These are phyloP conservation scores for Sussaba pulchella DNA, from an alignment of 2,888 invertebrate genomes.

Conservation along the genomic window DNA sequence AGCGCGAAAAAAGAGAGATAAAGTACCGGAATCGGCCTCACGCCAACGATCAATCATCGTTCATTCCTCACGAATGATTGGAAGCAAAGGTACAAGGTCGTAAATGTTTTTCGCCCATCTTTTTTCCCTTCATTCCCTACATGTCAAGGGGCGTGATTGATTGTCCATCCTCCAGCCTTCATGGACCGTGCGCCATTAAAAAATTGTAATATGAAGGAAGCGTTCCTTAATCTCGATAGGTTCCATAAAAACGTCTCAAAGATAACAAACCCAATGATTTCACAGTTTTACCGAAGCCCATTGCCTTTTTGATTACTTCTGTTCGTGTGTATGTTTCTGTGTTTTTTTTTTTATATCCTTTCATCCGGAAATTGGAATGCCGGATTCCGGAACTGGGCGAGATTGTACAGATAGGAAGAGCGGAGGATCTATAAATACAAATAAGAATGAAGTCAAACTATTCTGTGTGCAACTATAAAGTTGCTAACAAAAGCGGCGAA, in stretches of 20 bases:
- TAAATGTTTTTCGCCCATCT: constrained; percentile 44
- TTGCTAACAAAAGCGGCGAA: constrained; percentile 10
- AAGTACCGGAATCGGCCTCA: constrained; percentile 18
- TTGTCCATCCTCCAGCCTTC: neutral
- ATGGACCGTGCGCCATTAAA: neutral
- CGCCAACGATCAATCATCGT: constrained; percentile 34
- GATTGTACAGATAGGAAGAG: neutral
- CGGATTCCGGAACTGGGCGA: too few relatives aligned
- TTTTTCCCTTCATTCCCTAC: neutral
- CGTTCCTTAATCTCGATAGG: neutral
- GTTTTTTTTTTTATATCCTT: constrained; percentile 2
- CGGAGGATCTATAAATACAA: constrained; percentile 45
- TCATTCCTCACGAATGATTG: constrained; percentile 49
- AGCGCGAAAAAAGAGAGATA: constrained; percentile 16
- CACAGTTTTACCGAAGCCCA: too few relatives aligned
- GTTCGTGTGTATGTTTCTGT: neutral
- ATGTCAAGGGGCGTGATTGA: constrained; percentile 16
- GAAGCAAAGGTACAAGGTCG: constrained; percentile 33
- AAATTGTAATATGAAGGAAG: neutral
- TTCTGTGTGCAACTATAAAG: too few relatives aligned
- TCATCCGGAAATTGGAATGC: too few relatives aligned
- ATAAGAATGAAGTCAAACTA: constrained; percentile 19
- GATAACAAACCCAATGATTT: neutral
- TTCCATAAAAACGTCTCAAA: neutral
- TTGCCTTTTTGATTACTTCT: too few relatives aligned